Evolutionary conservation across 2,113 vertebrate genomes (phyloP), one percentile per base, ranked within the genome.

Genomic region (Promerops cafer): DNA sequence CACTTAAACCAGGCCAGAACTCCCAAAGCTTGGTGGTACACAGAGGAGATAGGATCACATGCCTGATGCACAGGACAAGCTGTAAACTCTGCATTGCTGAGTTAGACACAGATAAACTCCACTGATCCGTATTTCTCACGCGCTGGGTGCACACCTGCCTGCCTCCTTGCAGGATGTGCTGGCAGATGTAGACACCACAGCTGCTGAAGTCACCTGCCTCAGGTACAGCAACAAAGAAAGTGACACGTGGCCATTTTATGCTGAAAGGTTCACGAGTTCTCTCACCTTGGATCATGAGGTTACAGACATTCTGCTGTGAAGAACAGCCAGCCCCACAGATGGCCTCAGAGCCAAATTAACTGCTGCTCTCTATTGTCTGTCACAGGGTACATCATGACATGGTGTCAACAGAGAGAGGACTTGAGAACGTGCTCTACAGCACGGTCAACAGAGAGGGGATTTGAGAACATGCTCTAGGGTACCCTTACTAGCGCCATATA

Each of bases 331-430:
- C 15, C 21, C 20, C 23, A 60, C 18, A 15, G 9, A 22, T 1
- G 6, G 44, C 31, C n/a, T 59, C 39, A 59, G 31, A 90, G 24
- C 8, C 63, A 87, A 90, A 72, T 16, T 20, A 63, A 17, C 53
- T 30, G 39, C 42, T 66, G 31, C 19, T 79, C 4, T 42, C 44
- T 47, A 6, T 19, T 52, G 15, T 18, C 37, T 76, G 47, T 49
- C 37, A 20, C 28, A 35, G 23, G 13, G 30, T 13, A 72, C 0
- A 0, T 39, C 2, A 1, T 60, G 35, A 50, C 5, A 3, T 4
- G 15, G 33, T 3, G 3, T 33, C 53, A 80, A 13, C 2, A 11
- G 47, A 71, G 27, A 39, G 20, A 10, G 11, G 10, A 53, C 72
- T 59, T 71, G 37, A 61, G 49, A 66, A 63, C 3, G 4, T 10